Evolutionary conservation across 2,113 vertebrate genomes (phyloP).

Genomic region (Oplegnathus fasciatus): DNA sequence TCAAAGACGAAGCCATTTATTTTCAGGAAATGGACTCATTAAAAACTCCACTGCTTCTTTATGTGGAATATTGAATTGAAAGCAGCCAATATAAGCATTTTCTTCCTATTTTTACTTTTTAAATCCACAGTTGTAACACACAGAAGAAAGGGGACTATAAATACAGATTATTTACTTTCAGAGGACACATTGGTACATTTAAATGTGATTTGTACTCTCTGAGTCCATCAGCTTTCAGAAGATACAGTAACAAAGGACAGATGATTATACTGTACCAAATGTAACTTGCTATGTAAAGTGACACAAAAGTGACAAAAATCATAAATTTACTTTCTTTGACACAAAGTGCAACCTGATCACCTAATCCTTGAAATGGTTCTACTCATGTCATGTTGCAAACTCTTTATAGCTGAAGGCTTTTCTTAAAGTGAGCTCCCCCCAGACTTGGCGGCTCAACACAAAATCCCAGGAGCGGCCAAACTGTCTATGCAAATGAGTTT

Average conservation of each 20-base stretch:
- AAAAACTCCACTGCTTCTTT: background rate
- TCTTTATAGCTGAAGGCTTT: background rate
- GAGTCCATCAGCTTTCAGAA: background rate
- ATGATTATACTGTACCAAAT: background rate
- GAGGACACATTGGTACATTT: background rate
- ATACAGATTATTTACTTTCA: background rate
- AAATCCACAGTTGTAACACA: constrained; percentile 5
- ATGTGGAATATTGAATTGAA: background rate
- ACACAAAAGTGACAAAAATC: background rate
- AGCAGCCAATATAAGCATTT: background rate
- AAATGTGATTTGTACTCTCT: constrained; percentile 6
- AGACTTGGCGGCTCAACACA: background rate
- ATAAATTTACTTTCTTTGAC: background rate
- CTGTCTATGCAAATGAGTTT: constrained; percentile 29
- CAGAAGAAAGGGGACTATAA: background rate
- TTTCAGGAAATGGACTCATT: background rate
- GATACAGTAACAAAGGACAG: background rate
- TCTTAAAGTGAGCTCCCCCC: background rate
- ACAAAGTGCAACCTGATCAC: background rate
- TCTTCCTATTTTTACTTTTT: background rate
- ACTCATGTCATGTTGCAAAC: background rate
- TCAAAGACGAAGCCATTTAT: background rate
- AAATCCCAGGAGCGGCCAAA: background rate
- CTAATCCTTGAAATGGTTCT: background rate
- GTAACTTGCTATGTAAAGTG: background rate